These are phyloP conservation scores for Villa cingulata DNA, from an alignment of 2,888 invertebrate genomes.

Conservation along the genomic window DNA sequence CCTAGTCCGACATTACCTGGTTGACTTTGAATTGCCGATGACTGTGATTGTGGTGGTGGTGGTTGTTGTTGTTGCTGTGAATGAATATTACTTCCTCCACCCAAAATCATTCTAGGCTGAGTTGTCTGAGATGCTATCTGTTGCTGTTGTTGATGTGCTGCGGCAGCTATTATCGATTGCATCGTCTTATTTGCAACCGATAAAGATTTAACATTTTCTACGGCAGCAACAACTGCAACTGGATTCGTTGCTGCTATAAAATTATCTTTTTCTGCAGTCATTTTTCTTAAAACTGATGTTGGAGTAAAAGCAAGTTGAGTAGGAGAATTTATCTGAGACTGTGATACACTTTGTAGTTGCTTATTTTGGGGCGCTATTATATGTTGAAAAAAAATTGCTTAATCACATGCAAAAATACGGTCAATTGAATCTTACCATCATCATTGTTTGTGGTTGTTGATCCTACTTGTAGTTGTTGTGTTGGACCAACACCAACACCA, in stretches of 20 bases:
- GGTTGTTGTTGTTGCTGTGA: conserved; percentile 18
- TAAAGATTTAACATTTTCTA: conserved; percentile 8
- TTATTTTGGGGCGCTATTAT: neutral
- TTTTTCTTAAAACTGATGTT: conserved; percentile 84
- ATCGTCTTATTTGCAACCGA: conserved; percentile 8
- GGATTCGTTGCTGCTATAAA: conserved; percentile 13
- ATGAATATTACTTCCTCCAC: conserved; percentile 18
- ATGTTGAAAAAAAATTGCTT: neutral
- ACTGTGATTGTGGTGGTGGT: conserved; percentile 19
- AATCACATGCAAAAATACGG: too few relatives aligned
- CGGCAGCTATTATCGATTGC: conserved; percentile 5
- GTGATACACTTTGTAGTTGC: conserved; percentile 18
- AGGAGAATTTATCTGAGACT: conserved; percentile 38
- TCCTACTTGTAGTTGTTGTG: neutral
- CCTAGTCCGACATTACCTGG: conserved; percentile 17
- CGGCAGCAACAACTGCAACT: conserved; percentile 9
- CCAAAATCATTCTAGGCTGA: conserved; percentile 30
- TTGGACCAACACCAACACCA: too few relatives aligned
- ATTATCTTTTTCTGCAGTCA: conserved; percentile 80
- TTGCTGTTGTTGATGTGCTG: conserved; percentile 18
- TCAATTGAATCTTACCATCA: neutral
- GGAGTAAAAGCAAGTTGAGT: conserved; percentile 81
- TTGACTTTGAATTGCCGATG: conserved; percentile 18
- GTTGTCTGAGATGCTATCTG: conserved; percentile 15
- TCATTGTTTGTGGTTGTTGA: neutral